phyloP scores from a whole-genome alignment of 2,797 vertebrate species.

The Enteromius paludinosus region DNA sequence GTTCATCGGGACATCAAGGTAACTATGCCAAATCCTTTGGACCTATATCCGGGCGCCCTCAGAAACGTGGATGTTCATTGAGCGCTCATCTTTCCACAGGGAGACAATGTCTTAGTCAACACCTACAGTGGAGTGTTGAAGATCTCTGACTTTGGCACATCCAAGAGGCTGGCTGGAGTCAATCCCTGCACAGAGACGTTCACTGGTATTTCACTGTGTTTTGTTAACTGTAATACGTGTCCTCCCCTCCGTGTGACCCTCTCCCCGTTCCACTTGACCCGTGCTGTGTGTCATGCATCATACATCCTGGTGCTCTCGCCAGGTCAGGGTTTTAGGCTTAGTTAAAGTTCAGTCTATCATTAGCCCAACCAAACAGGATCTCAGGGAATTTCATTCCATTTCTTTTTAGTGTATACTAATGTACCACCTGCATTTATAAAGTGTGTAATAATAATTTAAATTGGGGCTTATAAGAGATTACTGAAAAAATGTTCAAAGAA shows the following conservation, averaged over 20 bases:
- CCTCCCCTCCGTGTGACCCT: background rate
- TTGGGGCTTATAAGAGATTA: background rate
- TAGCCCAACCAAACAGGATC: constrained; percentile 13
- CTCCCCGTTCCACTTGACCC: background rate
- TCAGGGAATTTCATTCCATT: background rate
- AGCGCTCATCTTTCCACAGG: constrained; percentile 73
- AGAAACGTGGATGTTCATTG: background rate
- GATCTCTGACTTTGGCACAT: constrained; percentile 98
- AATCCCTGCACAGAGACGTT: constrained; percentile 99
- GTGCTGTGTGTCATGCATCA: constrained; percentile 20
- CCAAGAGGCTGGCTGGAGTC: constrained; percentile 96
- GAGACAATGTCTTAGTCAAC: constrained; percentile 98
- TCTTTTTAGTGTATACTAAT: background rate
- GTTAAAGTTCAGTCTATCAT: constrained; percentile 17
- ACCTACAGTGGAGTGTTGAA: constrained; percentile 99
- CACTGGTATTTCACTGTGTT: constrained; percentile 81
- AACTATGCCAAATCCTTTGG: background rate
- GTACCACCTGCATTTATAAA: background rate
- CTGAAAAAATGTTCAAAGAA: background rate
- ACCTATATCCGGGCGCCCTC: background rate
- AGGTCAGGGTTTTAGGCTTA: background rate
- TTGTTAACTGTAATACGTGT: background rate
- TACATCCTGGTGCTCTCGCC: background rate
- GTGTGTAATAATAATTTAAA: background rate
- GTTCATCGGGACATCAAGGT: constrained; percentile 99